These are phyloP conservation scores for Pungitius pungitius DNA, from an alignment of 2,113 vertebrate genomes.

Conservation along the genomic window DNA sequence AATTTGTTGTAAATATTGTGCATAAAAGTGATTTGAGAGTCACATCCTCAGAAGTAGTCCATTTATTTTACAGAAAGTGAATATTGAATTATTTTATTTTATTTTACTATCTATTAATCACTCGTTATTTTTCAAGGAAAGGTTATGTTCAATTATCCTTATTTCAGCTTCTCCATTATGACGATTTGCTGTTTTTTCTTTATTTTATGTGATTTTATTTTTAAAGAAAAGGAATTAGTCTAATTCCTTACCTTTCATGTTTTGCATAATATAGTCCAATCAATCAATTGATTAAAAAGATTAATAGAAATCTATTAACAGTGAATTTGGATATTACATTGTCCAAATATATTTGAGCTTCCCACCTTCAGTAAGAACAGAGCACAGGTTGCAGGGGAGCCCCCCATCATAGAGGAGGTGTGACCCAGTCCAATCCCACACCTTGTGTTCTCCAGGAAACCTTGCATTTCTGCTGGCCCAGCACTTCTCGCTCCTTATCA, in stretches of 20 bases:
- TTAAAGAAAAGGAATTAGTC: not conserved
- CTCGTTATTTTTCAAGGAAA: not conserved
- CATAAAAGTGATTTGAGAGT: too few relatives aligned
- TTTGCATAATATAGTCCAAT: not conserved
- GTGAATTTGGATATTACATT: not conserved
- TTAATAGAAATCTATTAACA: too few relatives aligned
- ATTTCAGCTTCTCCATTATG: not conserved
- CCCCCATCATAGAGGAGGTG: not conserved
- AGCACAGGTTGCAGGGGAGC: not conserved
- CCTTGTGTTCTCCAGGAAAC: not conserved
- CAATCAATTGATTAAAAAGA: not conserved
- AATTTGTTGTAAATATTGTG: too few relatives aligned
- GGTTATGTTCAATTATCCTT: not conserved
- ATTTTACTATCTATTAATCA: not conserved
- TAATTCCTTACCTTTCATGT: too few relatives aligned
- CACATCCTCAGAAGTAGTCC: too few relatives aligned
- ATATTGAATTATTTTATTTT: not conserved
- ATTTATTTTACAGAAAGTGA: not conserved
- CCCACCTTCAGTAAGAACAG: too few relatives aligned
- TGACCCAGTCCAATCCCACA: conserved; percentile 10
- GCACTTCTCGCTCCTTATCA: conserved; percentile 66
- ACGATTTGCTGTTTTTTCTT: not conserved
- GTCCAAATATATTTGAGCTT: not conserved
- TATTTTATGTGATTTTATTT: not conserved
- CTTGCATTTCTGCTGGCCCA: conserved; percentile 52